These are phyloP conservation scores for Bombus sylvicola DNA, from an alignment of 1,140 invertebrate genomes.

Conservation along the genomic window DNA sequence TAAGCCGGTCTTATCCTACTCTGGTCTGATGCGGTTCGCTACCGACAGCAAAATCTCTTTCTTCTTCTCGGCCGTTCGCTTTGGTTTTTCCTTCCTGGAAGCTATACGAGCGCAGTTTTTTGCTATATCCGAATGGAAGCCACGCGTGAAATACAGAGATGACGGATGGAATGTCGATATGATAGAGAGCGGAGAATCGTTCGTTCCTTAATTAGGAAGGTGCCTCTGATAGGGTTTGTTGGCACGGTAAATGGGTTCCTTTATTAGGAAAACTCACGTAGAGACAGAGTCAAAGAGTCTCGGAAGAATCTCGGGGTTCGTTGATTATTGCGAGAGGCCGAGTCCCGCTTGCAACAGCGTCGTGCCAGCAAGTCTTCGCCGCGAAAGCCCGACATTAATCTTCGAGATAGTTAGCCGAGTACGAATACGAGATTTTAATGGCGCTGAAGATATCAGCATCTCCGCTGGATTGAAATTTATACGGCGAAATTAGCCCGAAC, in stretches of 20 bases:
- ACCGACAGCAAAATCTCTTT: conserved; percentile 46
- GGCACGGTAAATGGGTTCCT: conserved; percentile 1
- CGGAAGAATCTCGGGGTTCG: background rate
- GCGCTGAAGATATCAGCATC: conserved; percentile 41
- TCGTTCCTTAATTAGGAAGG: conserved; percentile 5
- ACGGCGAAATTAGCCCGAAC: conserved; percentile 32
- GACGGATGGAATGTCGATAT: background rate
- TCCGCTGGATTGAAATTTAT: conserved; percentile 39
- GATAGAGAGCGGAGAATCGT: background rate
- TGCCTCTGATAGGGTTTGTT: background rate
- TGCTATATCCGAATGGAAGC: background rate
- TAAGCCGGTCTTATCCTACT: conserved; percentile 74
- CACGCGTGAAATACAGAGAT: background rate
- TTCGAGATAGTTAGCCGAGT: conserved; percentile 35
- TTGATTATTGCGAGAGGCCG: conserved; percentile 27
- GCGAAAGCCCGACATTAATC: conserved; percentile 42
- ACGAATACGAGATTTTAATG: conserved; percentile 45
- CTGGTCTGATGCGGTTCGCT: conserved; percentile 53
- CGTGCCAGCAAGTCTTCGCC: background rate
- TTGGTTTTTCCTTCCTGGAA: conserved; percentile 8
- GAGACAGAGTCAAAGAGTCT: background rate
- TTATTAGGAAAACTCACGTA: conserved; percentile 16
- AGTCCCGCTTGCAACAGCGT: background rate
- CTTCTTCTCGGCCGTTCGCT: conserved; percentile 7
- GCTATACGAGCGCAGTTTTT: background rate